Conservation (phyloP, 2,113 vertebrate species). For the Triplophysa tibetana region DNA sequence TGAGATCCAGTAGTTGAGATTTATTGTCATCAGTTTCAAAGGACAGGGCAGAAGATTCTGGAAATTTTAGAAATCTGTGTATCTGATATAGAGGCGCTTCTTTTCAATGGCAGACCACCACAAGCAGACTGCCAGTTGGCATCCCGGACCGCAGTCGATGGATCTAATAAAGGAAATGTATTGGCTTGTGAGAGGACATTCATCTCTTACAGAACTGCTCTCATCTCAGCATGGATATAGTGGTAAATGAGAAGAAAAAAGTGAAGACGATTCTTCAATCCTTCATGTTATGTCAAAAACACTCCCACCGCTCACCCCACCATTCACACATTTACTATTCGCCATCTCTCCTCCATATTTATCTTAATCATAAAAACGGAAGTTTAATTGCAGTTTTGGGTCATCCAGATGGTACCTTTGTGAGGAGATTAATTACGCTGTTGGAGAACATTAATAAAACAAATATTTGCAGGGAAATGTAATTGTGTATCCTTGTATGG, state of each 20-base stretch:
- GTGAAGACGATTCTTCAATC: conserved; percentile 48
- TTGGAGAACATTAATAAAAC: conserved; percentile 73
- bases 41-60: conserved; percentile 53
- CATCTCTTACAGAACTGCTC: conserved; percentile 46
- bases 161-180: conserved; percentile 60
- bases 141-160: conserved; percentile 50
- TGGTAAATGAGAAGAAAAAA: background rate
- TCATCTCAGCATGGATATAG: conserved; percentile 15
- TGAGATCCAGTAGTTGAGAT: too few relatives aligned
- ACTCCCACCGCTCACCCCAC: background rate
- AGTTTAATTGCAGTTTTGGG: conserved; percentile 71
- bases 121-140: conserved; percentile 44
- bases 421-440: conserved; percentile 73
- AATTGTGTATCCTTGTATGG: conserved; percentile 61
- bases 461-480: conserved; percentile 73
- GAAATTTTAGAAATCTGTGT: conserved; percentile 27
- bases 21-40: background rate
- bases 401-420: conserved; percentile 77
- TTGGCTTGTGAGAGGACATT: conserved; percentile 59
- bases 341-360: conserved; percentile 57
- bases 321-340: conserved; percentile 53
- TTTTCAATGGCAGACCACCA: conserved; percentile 17
- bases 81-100: background rate
- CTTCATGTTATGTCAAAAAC: conserved; percentile 33
- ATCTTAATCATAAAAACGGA: conserved; percentile 68